Percentiles rank a stretch among this genome's conserved stretches.
phyloP scores from a whole-genome alignment of 2,797 vertebrate species.

The Cryptoprocta ferox region DNA sequence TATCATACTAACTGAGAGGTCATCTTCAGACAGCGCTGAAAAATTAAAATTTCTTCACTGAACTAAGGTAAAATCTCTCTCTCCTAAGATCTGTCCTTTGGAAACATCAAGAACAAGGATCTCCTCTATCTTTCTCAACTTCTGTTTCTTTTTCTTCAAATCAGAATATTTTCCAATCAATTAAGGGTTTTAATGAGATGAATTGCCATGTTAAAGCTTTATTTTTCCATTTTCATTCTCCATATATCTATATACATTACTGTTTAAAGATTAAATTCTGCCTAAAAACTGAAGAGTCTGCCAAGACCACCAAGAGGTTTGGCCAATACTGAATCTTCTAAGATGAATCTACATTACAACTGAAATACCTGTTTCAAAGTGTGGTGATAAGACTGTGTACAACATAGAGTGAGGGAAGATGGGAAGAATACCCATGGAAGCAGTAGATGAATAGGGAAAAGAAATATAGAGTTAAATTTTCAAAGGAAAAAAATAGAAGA shows the following conservation, averaged over 20 bases:
- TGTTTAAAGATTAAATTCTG: not conserved
- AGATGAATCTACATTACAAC: not conserved
- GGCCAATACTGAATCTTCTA: not conserved
- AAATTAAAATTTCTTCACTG: not conserved
- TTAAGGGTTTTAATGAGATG: not conserved
- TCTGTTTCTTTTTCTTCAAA: slow-evolving; percentile 35
- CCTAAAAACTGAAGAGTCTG: not conserved
- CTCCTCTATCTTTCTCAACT: not conserved
- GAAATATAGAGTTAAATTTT: not conserved
- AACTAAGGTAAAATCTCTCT: not conserved
- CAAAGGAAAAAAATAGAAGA: not conserved
- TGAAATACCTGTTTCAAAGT: not conserved
- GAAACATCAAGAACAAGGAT: not conserved
- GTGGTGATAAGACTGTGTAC: not conserved
- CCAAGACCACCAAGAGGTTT: not conserved
- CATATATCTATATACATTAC: not conserved
- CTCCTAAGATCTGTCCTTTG: not conserved
- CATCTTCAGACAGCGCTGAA: not conserved
- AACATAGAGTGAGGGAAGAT: not conserved
- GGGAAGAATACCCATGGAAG: not conserved
- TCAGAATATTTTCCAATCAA: not conserved
- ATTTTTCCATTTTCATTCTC: not conserved
- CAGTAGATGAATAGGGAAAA: not conserved
- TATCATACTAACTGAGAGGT: not conserved
- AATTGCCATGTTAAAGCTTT: not conserved